Base-by-base conservation (phyloP, 2,113 vertebrate genomes). In the Psophia crepitans region DNA sequence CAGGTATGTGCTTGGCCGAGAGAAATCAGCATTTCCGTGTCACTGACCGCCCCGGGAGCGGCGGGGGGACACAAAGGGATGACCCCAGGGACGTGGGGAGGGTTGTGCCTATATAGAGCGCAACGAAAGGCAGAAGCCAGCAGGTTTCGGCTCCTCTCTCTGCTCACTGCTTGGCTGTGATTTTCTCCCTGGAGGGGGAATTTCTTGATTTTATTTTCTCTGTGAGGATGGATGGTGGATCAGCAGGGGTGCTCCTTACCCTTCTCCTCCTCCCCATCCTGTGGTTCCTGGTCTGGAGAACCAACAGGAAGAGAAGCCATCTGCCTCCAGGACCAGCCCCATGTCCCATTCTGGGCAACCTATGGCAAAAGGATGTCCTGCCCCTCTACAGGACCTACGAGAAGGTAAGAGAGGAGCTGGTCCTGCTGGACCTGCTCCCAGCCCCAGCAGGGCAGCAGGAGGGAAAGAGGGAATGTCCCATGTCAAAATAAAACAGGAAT, bases 281-380 rank as follows among this genome's bases (percentile, higher is more conserved):
- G 33, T 87, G 93, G 64, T 6, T 96, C 41, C 44, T 93, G 77
- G 3, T 21, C 33, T 2, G 54, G 30, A 69, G 43, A 18, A 48
- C 1, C 0, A 2, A 28, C 7, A 20, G 7, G 30, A 60, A 66
- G 41, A 93, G 93, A 69, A 81, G 49, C 18, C 35, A 0, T 27
- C 65, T 97, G 66, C 98, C 94, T 30, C 92, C 96, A 0, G 97
- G 98, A 18, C 96, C 94, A 0, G 44, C 95, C 32, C 94, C 97
- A 0, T 84, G 97, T 84, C 95, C 95, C 64, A 32, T 97, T 54
- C 57, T 97, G 68, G 97, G 96, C 49, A 98, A 97, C 54, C 56
- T 97, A 41, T 83, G 90, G 69, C 98, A 98, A 54, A 96, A 96
- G 12, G 78, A 87, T 0, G 66, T 98, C 48, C 69, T 95, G 74